Base-by-base conservation (phyloP, 2,888 invertebrate species). In the Fragum sueziense region DNA sequence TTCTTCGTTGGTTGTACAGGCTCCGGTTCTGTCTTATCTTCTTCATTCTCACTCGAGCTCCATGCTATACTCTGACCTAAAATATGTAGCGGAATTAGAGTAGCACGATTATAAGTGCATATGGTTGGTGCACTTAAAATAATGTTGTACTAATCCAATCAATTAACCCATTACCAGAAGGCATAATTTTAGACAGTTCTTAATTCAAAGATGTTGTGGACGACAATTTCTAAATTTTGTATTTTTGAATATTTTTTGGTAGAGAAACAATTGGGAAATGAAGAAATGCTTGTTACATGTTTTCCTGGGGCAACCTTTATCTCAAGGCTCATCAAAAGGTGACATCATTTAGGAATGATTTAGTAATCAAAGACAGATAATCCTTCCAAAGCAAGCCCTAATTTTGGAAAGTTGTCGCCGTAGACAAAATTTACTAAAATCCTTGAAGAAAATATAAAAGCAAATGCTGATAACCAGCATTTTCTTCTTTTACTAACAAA, bases 31-130 rank as follows among this genome's bases (percentile, higher is more conserved):
- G 20, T 70, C 31, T 31, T 14, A 3, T 79, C 76, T 31, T 76
- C 70, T 31, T 83, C 82, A 62, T 70, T 72, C 9, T 78, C 84
- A 69, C 80, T 84, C 31, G 84, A 84, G 62, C 84, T 84, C 84
- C 84, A 84, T 27, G 73, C 69, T 25, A 84, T 84, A 14, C 33
- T 54, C 25, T 80, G 76, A 74, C 80, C 84, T 84, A 41, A n/a
- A 70, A 9, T 47, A 47, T n/a, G n/a, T n/a, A n/a, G n/a, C n/a
- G n/a, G n/a, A n/a, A n/a, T 37, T 37, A 9, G 37, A 37, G 37
- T 37, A 37, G n/a, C n/a, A n/a, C n/a, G n/a, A n/a, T n/a, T n/a
- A n/a, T n/a, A n/a, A n/a, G n/a, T n/a, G n/a, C n/a, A n/a, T n/a
- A n/a, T n/a, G n/a, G n/a, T n/a, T n/a, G n/a, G n/a, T n/a, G n/a